Evolutionary conservation across 2,888 invertebrate genomes (phyloP).

Genomic region (Stictocephala bisonia): DNA sequence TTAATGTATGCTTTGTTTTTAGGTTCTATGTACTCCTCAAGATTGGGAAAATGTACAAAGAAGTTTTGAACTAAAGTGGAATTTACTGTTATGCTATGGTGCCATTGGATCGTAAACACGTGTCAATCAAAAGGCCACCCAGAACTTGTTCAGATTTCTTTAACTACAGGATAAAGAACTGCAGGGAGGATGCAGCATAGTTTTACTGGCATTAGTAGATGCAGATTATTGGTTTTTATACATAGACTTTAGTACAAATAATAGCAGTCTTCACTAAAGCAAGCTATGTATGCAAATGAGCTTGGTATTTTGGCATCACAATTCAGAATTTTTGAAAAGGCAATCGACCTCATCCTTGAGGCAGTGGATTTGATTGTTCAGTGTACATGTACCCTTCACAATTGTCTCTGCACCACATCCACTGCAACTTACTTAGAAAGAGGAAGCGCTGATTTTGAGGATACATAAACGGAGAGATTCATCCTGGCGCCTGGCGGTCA

Average conservation of each 20-base stretch:
- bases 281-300: slow-evolving; percentile 11
- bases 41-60: slow-evolving; percentile 59
- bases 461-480: background rate
- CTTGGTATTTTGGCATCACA: slow-evolving; percentile 35
- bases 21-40: slow-evolving; percentile 56
- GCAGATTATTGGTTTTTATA: slow-evolving; percentile 52
- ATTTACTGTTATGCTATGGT: slow-evolving; percentile 59
- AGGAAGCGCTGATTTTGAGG: slow-evolving; percentile 7
- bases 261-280: slow-evolving; percentile 36
- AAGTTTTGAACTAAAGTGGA: slow-evolving; percentile 59
- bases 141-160: slow-evolving; percentile 57
- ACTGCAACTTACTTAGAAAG: slow-evolving; percentile 12
- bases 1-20: slow-evolving; percentile 17
- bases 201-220: slow-evolving; percentile 55
- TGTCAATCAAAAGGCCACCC: slow-evolving; percentile 57
- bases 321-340: slow-evolving; percentile 38
- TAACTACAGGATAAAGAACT: too few species aligned
- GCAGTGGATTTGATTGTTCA: slow-evolving; percentile 19
- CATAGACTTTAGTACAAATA: slow-evolving; percentile 53
- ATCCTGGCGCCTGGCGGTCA: slow-evolving; percentile 3
- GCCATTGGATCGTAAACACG: slow-evolving; percentile 61
- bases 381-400: background rate
- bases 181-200: slow-evolving; percentile 56
- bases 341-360: slow-evolving; percentile 28
- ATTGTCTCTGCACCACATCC: slow-evolving; percentile 1